phyloP scores from a whole-genome alignment of 2,888 invertebrate genomes.

The Pandemis heparana region DNA sequence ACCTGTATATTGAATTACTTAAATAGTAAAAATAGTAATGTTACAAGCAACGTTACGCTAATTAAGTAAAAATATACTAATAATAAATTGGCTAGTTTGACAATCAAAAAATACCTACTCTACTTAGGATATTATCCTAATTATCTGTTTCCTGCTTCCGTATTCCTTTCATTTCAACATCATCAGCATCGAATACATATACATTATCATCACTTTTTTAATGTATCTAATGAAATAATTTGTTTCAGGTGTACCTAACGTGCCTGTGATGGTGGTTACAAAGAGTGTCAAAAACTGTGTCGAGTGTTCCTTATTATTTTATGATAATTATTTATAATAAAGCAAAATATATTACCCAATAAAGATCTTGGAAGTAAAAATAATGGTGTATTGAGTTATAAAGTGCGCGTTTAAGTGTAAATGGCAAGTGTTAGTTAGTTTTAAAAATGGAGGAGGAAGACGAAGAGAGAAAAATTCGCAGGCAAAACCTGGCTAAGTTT shows the following conservation, averaged over 20 bases:
- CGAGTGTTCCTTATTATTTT: constrained; percentile 79
- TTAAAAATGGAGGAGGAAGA: constrained; percentile 80
- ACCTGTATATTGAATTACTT: too few relatives aligned
- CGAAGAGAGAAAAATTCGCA: constrained; percentile 70
- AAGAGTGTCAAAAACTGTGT: constrained; percentile 85
- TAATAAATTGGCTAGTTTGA: constrained; percentile 17
- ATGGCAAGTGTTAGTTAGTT: constrained; percentile 52
- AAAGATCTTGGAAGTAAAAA: constrained; percentile 70
- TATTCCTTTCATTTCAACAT: constrained; percentile 2
- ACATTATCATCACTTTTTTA: neutral
- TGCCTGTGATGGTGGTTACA: constrained; percentile 72
- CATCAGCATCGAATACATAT: neutral
- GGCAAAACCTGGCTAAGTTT: constrained; percentile 72
- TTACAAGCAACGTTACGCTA: neutral
- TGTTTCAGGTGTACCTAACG: constrained; percentile 79
- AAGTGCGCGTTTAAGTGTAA: constrained; percentile 49
- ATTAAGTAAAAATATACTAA: neutral
- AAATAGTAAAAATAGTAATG: neutral
- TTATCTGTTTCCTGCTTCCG: neutral
- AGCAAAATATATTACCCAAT: constrained; percentile 69
- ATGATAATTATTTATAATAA: constrained; percentile 67
- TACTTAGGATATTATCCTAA: neutral
- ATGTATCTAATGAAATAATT: constrained; percentile 52
- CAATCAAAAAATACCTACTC: neutral
- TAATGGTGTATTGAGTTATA: constrained; percentile 75